These are phyloP conservation scores for Heliconius hortense DNA, from an alignment of 2,888 invertebrate genomes.

Conservation along the genomic window DNA sequence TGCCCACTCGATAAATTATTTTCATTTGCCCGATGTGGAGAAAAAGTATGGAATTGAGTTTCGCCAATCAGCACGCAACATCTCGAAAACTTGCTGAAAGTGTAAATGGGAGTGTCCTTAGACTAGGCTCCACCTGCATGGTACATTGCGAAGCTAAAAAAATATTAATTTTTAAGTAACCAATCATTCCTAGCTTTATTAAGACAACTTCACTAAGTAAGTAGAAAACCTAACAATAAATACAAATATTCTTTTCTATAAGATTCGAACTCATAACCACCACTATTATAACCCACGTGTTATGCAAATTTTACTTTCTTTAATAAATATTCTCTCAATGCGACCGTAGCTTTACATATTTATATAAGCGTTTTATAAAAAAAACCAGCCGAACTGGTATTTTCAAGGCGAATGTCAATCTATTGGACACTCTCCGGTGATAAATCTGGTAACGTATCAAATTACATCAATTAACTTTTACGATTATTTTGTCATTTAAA, in stretches of 20 bases:
- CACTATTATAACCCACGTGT: not conserved
- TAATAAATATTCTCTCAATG: not conserved
- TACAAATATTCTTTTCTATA: not conserved
- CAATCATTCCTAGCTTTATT: too few species aligned
- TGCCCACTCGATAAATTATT: not conserved
- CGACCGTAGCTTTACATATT: slow-evolving; percentile 18
- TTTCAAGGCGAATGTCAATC: slow-evolving; percentile 50
- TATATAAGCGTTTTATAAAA: slow-evolving; percentile 31
- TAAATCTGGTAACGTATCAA: slow-evolving; percentile 34
- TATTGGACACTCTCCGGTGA: slow-evolving; percentile 34
- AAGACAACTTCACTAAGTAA: too few species aligned
- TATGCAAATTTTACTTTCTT: not conserved
- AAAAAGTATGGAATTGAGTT: not conserved
- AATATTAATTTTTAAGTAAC: too few species aligned
- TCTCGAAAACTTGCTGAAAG: not conserved
- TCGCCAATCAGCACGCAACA: not conserved
- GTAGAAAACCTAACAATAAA: not conserved
- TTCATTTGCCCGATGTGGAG: not conserved
- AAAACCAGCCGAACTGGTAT: slow-evolving; percentile 41
- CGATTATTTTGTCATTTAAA: slow-evolving; percentile 21
- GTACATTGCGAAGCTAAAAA: too few species aligned
- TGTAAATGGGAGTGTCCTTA: not conserved
- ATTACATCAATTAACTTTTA: slow-evolving; percentile 23
- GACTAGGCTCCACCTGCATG: not conserved
- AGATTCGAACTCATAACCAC: not conserved